A percentile compares a stretch with the other conserved stretches of the same genome.
Evolutionary conservation across 2,797 vertebrate species (phyloP).

Genomic region (Phoxinus dragarum): DNA sequence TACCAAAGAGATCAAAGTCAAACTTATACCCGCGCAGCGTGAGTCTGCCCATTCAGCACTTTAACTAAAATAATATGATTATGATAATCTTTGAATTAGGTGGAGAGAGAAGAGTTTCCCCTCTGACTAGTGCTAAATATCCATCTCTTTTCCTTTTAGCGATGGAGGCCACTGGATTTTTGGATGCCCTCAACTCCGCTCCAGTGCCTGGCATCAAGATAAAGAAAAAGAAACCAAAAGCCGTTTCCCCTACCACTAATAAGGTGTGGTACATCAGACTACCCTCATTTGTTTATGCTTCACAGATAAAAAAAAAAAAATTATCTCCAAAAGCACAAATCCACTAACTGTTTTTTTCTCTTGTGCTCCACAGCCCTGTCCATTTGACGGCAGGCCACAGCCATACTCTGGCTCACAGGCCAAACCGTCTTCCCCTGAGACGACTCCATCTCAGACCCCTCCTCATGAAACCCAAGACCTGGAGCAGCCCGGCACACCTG

Average conservation of each 20-base stretch:
- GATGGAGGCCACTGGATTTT: constrained; percentile 92
- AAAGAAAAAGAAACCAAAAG: constrained; percentile 95
- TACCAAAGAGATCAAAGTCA: constrained; percentile 97
- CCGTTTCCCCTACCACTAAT: constrained; percentile 86
- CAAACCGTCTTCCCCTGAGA: constrained; percentile 89
- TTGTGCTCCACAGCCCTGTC: constrained; percentile 77
- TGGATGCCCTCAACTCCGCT: constrained; percentile 95
- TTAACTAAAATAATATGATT: background rate
- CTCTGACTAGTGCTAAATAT: background rate
- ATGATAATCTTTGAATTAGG: background rate
- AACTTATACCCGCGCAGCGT: constrained; percentile 95
- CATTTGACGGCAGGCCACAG: constrained; percentile 86
- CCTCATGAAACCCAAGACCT: constrained; percentile 83
- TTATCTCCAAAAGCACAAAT: background rate
- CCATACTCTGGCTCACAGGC: constrained; percentile 72
- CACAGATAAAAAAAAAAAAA: too few relatives aligned
- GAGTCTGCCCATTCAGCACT: constrained; percentile 61
- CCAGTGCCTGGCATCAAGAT: constrained; percentile 95
- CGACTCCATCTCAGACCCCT: constrained; percentile 60
- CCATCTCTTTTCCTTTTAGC: constrained; percentile 72
- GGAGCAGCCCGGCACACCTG: constrained; percentile 89
- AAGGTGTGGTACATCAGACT: constrained; percentile 78
- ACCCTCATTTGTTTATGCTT: background rate
- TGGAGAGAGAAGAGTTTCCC: constrained; percentile 3
- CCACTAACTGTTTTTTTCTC: background rate